Base-by-base conservation (phyloP, 2,113 vertebrate genomes). In the Colius striatus region DNA sequence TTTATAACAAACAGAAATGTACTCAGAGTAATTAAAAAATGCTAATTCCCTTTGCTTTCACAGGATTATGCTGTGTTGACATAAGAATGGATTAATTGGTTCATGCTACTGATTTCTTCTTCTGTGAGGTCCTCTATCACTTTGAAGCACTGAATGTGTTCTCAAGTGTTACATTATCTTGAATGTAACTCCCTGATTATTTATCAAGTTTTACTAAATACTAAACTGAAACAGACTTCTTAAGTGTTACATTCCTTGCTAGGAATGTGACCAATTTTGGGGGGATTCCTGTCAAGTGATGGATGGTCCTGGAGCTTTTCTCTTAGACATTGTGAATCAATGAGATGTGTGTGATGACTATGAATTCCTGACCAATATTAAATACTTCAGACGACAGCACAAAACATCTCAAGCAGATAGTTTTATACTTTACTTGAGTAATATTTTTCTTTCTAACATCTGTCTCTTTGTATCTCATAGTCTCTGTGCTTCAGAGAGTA, bases 191-290 rank as follows among this genome's bases (percentile, higher is more conserved):
- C 23, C 25, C 30, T 76, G 51, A 67, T 91, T 80, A 84, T 84
- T 95, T 93, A 61, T 90, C 57, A 55, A 92, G 84, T 26, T 58
- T 78, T 86, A 81, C 54, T 78, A 90, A 77, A 66, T 85, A 63
- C 47, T 17, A 20, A 77, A 80, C 43, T 63, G 75, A 84, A 94
- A 58, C 8, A 82, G 34, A 20, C 38, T 7, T 85, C 77, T 38
- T 89, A 93, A 60, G 83, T 86, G 55, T 32, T 91, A 65, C 38
- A 79, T 87, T 82, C 32, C 54, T 89, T 92, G 30, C 74, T 92
- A 6, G 38, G 38, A 41, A 41, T 91, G 78, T 90, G 47, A 63
- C 34, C 60, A 89, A 25, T 43, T 10, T 70, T 47, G 67, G 80
- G 32, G 47, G n/a, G 3, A 19, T 75, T 78, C 38, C 68, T 93